Base-by-base conservation (phyloP, 2,888 invertebrate species). In the Microctonus hyperodae region DNA sequence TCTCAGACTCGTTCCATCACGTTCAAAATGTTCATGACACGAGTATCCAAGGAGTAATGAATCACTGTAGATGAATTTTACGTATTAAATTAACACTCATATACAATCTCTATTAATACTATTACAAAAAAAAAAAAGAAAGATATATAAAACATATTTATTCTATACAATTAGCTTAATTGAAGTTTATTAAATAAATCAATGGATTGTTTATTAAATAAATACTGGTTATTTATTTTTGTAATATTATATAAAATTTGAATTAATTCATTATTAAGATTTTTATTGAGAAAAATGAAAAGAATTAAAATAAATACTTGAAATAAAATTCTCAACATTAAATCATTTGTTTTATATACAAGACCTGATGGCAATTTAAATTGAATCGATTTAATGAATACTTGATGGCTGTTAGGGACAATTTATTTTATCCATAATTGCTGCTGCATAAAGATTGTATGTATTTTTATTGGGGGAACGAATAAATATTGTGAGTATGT, bases 1-100 rank as follows among this genome's bases (percentile, higher is more conserved):
- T 40, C 35, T 58, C 62, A 33, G 64, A n/a, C n/a, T 62, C 65
- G 64, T 65, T 72, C 69, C 65, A 74, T 71, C 70, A 70, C 65
- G 40, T 28, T 53, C 33, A 55, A 57, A 61, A 35, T 37, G 64
- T 23, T 37, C 37, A 58, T 58, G 37, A 37, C 37, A 57, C 11
- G 22, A 16, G 16, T 37, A 31, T 20, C 25, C 55, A n/a, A 28
- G 31, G 28, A 22, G 48, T 25, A 51, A 25, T 51, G 51, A 51
- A 51, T 51, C 25, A 51, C 51, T 51, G 11, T 22, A 51, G 13
- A 23, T 51, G 25, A 25, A 25, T 13, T 11, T 11, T 25, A 13
- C 51, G 23, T 51, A 23, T 23, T n/a, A 23, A 51, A 13, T 23
- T 22, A 51, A 51, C 25, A 3, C 13, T 6, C 3, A 16, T 44